A percentile compares a stretch with the other conserved stretches of the same genome.
Evolutionary conservation across 2,113 vertebrate genomes (phyloP).

Genomic region (Petromus typicus): DNA sequence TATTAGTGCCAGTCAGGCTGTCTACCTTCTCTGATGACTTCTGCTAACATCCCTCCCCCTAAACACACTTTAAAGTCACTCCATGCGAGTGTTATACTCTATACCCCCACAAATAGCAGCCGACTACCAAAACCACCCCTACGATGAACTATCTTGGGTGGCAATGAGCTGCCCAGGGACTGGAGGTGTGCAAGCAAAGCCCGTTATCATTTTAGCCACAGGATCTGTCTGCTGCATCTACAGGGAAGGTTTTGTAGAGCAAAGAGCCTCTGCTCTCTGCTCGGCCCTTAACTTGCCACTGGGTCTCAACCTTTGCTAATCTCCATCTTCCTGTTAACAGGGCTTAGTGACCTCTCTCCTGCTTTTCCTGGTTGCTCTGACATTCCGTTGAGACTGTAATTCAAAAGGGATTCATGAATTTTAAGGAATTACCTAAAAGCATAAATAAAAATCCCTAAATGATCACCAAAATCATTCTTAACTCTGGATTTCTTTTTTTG

Average conservation of each 20-base stretch:
- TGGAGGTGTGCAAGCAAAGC: background rate
- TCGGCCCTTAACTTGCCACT: background rate
- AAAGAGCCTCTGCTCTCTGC: background rate
- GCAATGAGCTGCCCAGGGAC: background rate
- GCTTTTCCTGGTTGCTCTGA: background rate
- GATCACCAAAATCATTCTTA: background rate
- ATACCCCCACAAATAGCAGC: background rate
- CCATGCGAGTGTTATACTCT: background rate
- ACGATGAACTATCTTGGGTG: background rate
- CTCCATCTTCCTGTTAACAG: background rate
- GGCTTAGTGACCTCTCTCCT: background rate
- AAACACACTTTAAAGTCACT: background rate
- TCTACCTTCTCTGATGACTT: slow-evolving; percentile 5
- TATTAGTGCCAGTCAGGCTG: background rate
- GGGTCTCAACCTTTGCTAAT: background rate
- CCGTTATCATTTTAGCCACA: background rate
- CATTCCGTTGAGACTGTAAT: background rate
- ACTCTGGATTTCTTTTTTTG: background rate
- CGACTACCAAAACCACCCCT: background rate
- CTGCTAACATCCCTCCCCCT: background rate
- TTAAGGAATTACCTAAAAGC: background rate
- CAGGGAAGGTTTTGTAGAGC: background rate
- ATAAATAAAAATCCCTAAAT: slow-evolving; percentile 1
- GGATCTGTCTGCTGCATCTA: background rate
- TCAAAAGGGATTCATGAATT: background rate